Evolutionary conservation across 1,140 invertebrate species (phyloP).

Genomic region (Piezodorus guildinii): DNA sequence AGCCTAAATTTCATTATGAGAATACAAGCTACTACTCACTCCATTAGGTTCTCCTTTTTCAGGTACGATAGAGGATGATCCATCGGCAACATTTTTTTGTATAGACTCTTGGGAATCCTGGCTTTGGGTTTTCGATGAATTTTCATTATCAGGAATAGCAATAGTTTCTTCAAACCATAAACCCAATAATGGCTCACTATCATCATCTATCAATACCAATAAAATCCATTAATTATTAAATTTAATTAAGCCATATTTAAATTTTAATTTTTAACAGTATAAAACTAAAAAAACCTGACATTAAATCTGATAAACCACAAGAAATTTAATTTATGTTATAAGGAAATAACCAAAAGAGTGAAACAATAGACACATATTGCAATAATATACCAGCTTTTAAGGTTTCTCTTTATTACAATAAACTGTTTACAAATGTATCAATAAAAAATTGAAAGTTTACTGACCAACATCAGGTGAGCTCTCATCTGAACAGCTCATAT

Average conservation of each 20-base stretch:
- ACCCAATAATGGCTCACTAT: slow-evolving; percentile 82
- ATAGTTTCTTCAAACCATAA: slow-evolving; percentile 88
- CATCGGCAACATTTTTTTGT: slow-evolving; percentile 22
- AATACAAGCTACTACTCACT: slow-evolving; percentile 40
- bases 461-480: slow-evolving; percentile 73
- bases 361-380: too few species aligned
- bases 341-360: too few species aligned
- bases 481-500: slow-evolving; percentile 77
- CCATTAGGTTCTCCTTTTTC: slow-evolving; percentile 84
- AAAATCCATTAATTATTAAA: too few species aligned
- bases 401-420: too few species aligned
- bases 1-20: not conserved
- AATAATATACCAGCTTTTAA: too few species aligned
- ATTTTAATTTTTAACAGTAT: too few species aligned
- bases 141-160: slow-evolving; percentile 52
- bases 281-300: too few species aligned
- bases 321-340: too few species aligned
- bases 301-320: too few species aligned
- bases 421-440: not conserved
- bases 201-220: slow-evolving; percentile 43
- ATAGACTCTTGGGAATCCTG: slow-evolving; percentile 20
- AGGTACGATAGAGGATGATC: slow-evolving; percentile 52
- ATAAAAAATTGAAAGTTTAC: not conserved
- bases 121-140: slow-evolving; percentile 18
- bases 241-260: too few species aligned